Percentiles rank a stretch among this genome's conserved stretches.
Evolutionary conservation across 2,113 vertebrate species (phyloP).

Genomic region (Pipa parva): DNA sequence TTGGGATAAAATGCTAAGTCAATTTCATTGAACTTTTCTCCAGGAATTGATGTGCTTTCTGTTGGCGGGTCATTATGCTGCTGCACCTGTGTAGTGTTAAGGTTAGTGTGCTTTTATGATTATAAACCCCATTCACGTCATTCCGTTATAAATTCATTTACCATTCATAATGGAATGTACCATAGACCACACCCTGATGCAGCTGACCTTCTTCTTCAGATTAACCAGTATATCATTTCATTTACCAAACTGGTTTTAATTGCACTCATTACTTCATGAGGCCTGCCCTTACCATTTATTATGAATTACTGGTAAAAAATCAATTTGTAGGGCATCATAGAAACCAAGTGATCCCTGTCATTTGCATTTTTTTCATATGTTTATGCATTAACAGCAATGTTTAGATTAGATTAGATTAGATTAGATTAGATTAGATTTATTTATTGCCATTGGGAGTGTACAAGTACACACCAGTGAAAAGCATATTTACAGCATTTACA

Average conservation of each 20-base stretch:
- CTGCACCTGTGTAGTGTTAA: slow-evolving; percentile 99
- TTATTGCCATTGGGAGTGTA: too few species aligned
- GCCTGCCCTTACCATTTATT: too few species aligned
- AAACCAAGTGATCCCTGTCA: too few species aligned
- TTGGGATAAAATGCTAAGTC: slow-evolving; percentile 68
- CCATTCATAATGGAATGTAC: slow-evolving; percentile 73
- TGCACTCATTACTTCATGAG: background rate
- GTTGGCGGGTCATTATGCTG: slow-evolving; percentile 96
- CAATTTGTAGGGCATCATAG: too few species aligned
- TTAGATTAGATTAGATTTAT: too few species aligned
- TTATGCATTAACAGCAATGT: too few species aligned
- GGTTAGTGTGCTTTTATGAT: slow-evolving; percentile 93
- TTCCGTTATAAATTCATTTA: slow-evolving; percentile 70
- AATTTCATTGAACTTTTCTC: slow-evolving; percentile 86
- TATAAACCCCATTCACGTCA: slow-evolving; percentile 74
- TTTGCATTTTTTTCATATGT: too few species aligned
- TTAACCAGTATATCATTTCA: slow-evolving; percentile 11
- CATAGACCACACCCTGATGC: slow-evolving; percentile 49
- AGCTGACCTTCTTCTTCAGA: slow-evolving; percentile 24
- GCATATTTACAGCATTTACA: too few species aligned
- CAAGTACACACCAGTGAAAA: too few species aligned
- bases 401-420: too few species aligned
- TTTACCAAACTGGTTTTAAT: slow-evolving; percentile 12
- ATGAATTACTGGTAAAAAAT: too few species aligned
- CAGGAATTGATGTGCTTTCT: slow-evolving; percentile 94